Percentiles rank a stretch among this genome's conserved stretches.
Evolutionary conservation across 2,888 invertebrate genomes (phyloP).

Genomic region (Matsumyia berberina): DNA sequence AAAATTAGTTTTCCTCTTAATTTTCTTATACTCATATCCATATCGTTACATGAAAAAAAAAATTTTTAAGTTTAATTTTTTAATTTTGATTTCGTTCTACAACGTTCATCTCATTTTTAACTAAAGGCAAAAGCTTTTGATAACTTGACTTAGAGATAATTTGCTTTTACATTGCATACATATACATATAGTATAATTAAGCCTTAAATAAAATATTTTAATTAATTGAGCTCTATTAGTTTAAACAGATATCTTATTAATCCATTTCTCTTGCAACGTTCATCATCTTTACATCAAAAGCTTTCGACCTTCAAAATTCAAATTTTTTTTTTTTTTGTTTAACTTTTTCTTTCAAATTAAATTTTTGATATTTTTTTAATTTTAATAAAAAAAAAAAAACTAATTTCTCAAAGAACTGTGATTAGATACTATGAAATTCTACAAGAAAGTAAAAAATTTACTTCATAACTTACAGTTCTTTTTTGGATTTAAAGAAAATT

Average conservation of each 20-base stretch:
- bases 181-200: constrained; percentile 3
- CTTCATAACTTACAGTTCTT: constrained; percentile 76
- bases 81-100: constrained; percentile 10
- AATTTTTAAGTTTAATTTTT: constrained; percentile 6
- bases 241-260: constrained; percentile 18
- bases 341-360: constrained; percentile 28
- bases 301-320: constrained; percentile 71
- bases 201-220: constrained; percentile 44
- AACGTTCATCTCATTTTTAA: constrained; percentile 68
- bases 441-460: constrained; percentile 60
- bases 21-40: constrained; percentile 59
- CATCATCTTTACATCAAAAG: constrained; percentile 68
- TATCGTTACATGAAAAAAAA: constrained; percentile 53
- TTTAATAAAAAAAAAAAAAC: constrained; percentile 37
- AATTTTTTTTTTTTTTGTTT: constrained; percentile 18
- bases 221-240: constrained; percentile 41
- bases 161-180: constrained; percentile 68
- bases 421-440: constrained; percentile 17
- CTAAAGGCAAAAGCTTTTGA: constrained; percentile 76
- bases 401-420: constrained; percentile 67
- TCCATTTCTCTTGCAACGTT: constrained; percentile 41
- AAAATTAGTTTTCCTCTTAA: constrained; percentile 19
- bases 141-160: constrained; percentile 59
- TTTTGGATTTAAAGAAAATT: constrained; percentile 54
- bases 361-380: constrained; percentile 13